Percentiles rank a stretch among this genome's conserved stretches.
Conservation (phyloP, 2,113 vertebrate genomes). For the Protomyctophum bolini region DNA sequence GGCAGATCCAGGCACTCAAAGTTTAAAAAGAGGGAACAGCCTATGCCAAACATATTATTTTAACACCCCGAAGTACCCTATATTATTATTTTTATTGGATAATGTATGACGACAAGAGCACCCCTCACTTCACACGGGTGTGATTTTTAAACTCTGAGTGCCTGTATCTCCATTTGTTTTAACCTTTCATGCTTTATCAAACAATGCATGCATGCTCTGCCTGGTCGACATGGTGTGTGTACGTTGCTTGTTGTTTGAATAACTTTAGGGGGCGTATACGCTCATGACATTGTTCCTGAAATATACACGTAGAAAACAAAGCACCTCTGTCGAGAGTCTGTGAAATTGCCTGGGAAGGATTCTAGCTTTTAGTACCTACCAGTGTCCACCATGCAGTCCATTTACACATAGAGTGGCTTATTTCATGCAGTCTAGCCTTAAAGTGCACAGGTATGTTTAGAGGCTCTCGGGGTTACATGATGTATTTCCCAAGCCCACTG, state of each 20-base stretch:
- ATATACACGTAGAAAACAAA: slow-evolving; percentile 46
- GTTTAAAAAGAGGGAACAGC: no score
- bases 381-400: slow-evolving; percentile 59
- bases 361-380: slow-evolving; percentile 31
- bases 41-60: no score
- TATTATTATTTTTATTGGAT: no score
- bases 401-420: slow-evolving; percentile 78
- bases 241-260: slow-evolving; percentile 8
- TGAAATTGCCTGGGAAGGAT: slow-evolving; percentile 34
- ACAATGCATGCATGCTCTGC: background rate
- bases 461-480: slow-evolving; percentile 62
- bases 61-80: no score
- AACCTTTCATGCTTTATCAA: background rate
- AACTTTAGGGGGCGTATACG: slow-evolving; percentile 25
- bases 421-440: slow-evolving; percentile 70
- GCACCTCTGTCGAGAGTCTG: slow-evolving; percentile 34
- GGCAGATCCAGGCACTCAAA: no score
- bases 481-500: slow-evolving; percentile 61
- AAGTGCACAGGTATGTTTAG: slow-evolving; percentile 39
- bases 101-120: no score
- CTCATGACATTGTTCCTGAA: slow-evolving; percentile 27
- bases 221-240: slow-evolving; percentile 23
- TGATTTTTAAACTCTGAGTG: no score
- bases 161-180: no score
- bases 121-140: no score